A percentile compares a stretch with the other conserved stretches of the same genome.
phyloP scores from a whole-genome alignment of 2,888 invertebrate genomes.

The Himalopsyche kuldschensis region DNA sequence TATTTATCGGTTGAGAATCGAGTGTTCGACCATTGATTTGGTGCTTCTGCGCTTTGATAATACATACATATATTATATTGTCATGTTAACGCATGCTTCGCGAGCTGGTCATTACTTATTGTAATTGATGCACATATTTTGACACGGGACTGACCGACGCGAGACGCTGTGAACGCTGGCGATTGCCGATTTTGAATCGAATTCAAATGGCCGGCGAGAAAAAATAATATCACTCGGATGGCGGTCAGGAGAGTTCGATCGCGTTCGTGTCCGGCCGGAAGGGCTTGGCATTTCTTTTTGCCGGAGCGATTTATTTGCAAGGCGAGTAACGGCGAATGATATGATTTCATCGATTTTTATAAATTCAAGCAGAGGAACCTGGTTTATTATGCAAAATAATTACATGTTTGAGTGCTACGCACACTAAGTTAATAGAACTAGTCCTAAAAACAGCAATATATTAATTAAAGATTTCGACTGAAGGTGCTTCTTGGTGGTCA shows the following conservation, averaged over 20 bases:
- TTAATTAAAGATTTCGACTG: too few relatives aligned
- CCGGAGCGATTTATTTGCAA: not conserved
- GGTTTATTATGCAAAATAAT: not conserved
- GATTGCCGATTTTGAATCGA: not conserved
- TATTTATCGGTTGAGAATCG: not conserved
- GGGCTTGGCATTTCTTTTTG: not conserved
- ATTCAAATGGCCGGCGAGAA: not conserved
- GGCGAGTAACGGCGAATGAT: not conserved
- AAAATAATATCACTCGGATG: not conserved
- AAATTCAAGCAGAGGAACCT: not conserved
- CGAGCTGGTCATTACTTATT: slow-evolving; percentile 12
- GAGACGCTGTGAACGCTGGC: not conserved
- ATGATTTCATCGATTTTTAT: not conserved
- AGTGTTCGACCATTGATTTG: not conserved
- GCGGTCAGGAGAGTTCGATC: not conserved
- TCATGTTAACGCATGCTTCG: not conserved
- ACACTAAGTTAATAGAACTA: too few relatives aligned
- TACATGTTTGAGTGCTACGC: too few relatives aligned
- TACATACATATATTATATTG: not conserved
- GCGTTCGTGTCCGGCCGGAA: not conserved
- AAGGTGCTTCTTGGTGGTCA: too few relatives aligned
- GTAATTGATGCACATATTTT: slow-evolving; percentile 28
- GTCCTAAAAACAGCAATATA: too few relatives aligned
- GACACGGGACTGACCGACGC: not conserved
- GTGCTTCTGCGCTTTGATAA: not conserved